Percentiles rank a stretch among this genome's conserved stretches.
Evolutionary conservation across 2,113 vertebrate genomes (phyloP).

Genomic region (Vombatus ursinus): DNA sequence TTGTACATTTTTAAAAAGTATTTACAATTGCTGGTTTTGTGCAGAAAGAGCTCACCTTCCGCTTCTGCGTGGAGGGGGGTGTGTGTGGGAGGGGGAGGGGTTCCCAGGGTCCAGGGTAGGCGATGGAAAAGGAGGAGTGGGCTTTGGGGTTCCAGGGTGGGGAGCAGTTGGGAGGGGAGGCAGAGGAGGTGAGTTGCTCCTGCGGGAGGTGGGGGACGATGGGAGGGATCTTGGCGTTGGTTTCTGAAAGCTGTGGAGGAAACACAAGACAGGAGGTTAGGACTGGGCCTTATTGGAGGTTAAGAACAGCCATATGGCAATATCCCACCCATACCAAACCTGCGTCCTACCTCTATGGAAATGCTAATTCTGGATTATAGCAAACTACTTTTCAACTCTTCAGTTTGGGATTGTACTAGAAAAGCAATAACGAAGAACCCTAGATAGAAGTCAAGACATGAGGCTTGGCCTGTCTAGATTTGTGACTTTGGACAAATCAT

Average conservation of each 20-base stretch:
- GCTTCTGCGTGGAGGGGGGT: slow-evolving; percentile 83
- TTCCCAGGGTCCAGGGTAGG: slow-evolving; percentile 36
- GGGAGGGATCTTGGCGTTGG: slow-evolving; percentile 77
- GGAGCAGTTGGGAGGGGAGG: slow-evolving; percentile 24
- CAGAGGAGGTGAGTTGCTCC: slow-evolving; percentile 68
- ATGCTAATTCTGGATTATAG: neutral
- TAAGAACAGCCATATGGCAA: neutral
- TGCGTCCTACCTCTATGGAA: neutral
- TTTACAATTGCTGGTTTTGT: slow-evolving; percentile 98
- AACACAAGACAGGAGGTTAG: slow-evolving; percentile 53
- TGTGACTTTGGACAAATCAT: neutral
- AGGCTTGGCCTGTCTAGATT: neutral
- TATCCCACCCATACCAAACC: neutral
- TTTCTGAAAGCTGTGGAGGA: slow-evolving; percentile 77
- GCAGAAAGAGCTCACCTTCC: slow-evolving; percentile 84
- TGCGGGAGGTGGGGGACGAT: slow-evolving; percentile 72
- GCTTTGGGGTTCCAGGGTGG: neutral
- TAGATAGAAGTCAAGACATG: neutral
- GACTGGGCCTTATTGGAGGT: neutral
- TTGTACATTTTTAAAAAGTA: slow-evolving; percentile 85
- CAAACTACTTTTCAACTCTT: neutral
- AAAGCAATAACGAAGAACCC: neutral
- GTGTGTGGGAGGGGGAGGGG: slow-evolving; percentile 55
- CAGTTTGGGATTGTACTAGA: neutral
- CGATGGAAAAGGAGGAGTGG: neutral